Conservation (phyloP, 2,888 invertebrate genomes). For the Belgica antarctica region DNA sequence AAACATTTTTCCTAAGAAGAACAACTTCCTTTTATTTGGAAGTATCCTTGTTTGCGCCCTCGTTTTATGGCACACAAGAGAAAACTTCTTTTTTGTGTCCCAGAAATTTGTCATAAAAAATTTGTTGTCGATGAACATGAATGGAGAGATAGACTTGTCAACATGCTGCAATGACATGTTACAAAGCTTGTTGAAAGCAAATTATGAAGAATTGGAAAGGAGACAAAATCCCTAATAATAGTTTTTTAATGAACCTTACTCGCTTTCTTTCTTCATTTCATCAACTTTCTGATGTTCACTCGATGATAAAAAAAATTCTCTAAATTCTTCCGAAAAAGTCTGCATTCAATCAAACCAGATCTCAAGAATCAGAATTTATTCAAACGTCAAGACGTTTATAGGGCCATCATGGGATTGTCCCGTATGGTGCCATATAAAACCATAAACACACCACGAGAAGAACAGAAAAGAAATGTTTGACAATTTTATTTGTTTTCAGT, state of each 20-base stretch:
- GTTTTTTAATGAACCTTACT: constrained; percentile 43
- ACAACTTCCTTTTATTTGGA: constrained; percentile 36
- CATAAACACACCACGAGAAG: constrained; percentile 42
- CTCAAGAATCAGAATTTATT: background rate
- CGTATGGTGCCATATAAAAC: constrained; percentile 18
- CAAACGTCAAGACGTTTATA: background rate
- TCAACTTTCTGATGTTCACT: background rate
- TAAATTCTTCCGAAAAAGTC: background rate
- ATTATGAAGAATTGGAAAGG: constrained; percentile 12
- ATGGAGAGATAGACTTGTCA: constrained; percentile 44
- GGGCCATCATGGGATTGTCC: background rate
- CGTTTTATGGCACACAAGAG: background rate
- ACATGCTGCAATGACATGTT: constrained; percentile 39
- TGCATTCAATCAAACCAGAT: constrained; percentile 12
- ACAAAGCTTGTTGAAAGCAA: constrained; percentile 19
- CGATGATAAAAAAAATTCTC: background rate
- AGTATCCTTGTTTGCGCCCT: constrained; percentile 25
- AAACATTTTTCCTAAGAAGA: constrained; percentile 19
- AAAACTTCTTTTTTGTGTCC: background rate
- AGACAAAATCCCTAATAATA: constrained; percentile 37
- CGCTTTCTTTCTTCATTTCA: constrained; percentile 34
- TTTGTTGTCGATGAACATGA: constrained; percentile 32
- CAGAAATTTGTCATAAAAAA: constrained; percentile 31
- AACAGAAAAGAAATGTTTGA: constrained; percentile 44
- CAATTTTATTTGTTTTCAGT: constrained; percentile 44